Evolutionary conservation across 2,113 vertebrate species (phyloP), one percentile per base, ranked within the genome.

Genomic region (Seriola dumerili): DNA sequence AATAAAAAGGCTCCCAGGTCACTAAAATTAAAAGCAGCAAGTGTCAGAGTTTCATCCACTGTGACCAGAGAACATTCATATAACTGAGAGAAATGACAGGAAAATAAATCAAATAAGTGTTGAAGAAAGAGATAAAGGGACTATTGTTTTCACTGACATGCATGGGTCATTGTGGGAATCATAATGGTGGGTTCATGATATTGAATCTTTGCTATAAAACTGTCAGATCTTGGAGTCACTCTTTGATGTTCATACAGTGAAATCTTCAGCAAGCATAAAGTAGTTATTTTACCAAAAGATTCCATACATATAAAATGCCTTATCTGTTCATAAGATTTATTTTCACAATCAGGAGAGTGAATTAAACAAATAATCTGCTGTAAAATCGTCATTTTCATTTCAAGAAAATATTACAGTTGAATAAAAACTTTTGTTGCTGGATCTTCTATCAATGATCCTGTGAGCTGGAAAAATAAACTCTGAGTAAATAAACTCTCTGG

Each of bases 381-480:
- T 44, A 9, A 58, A 67, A 34, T 38, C 13, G 1, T 34, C 1
- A 2, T 10, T 0, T 21, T 52, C 29, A 29, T 54, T 40, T 21
- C 0, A 21, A 46, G 4, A 12, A 68, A 7, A 21, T 21, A 44
- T 32, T 58, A 2, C 13, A 61, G 23, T 17, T 32, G 23, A 65
- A 58, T 17, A n/a, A n/a, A 48, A 21, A 54, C 25, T 0, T 6
- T 19, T 36, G 25, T 58, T 74, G 4, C 9, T 66, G 63, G 32
- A 52, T 74, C 10, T 68, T 54, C 50, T 4, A 44, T 57, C 32
- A 14, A 13, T 34, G 32, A 23, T 29, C 68, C 17, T 65, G 72
- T 36, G 50, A 66, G 48, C 46, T 77, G 64, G 71, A 80, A 72
- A 66, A 80, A 80, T 78, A 70, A 80, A 52, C 63, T 62, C 48